Base-by-base conservation (phyloP, 1,140 invertebrate genomes). In the Drusus annulatus region DNA sequence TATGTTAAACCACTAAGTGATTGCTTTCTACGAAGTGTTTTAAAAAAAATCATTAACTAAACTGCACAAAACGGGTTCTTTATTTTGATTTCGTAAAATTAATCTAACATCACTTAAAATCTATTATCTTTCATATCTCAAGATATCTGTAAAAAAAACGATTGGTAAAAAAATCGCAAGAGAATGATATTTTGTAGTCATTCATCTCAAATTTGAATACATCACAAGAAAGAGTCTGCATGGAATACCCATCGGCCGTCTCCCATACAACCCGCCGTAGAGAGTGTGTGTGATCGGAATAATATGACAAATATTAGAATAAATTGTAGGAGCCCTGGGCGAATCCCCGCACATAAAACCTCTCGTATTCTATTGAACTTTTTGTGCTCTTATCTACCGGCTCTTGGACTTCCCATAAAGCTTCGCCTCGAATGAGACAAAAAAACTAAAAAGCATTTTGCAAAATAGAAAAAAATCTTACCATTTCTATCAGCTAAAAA, bases 261-360 rank as follows among this genome's bases (percentile, higher is more conserved):
- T 71, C 15, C 45, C 68, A 21, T 52, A 17, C 78, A 71, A 71
- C 28, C 23, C 50, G 25, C 10, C 28, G 25, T 23, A 7, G 45
- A 50, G 45, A 52, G 52, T 58, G 71, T 19, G 75, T 77, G 78
- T 80, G 81, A 79, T 80, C 81, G 52, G 81, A 82, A 82, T 82
- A 80, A 73, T 82, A 82, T 79, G 81, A 79, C 65, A 63, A 68
- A 76, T 79, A 82, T 82, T 82, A 80, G 75, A 82, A 82, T 82
- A 82, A 79, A 82, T 82, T 76, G 81, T 45, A 75, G 19, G 65
- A 52, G 78, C 75, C 60, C 58, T 23, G 73, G 62, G 23, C 36
- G 19, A 51, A 74, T 17, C 31, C 54, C 51, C 65, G 71, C 36
- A 51, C 74, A 76, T 71, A 71, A 79, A 79, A 79, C 23, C 73